A percentile compares a stretch with the other conserved stretches of the same genome.
Conservation (phyloP, 2,113 vertebrate species). For the Labeo rohita region DNA sequence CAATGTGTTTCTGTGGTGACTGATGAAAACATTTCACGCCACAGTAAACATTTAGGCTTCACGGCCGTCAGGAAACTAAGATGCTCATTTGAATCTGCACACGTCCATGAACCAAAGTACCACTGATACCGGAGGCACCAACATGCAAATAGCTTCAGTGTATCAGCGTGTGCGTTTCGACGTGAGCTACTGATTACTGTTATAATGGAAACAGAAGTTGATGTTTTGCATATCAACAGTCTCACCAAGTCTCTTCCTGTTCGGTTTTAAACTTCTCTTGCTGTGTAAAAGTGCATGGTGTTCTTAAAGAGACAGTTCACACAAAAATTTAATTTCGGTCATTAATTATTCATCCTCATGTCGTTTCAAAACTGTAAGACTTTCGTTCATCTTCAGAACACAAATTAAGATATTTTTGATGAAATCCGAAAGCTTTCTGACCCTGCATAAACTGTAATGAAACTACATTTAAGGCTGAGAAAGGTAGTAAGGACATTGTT, state of each 20-base stretch:
- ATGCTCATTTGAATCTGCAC: conserved; percentile 41
- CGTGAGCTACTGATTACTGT: conserved; percentile 17
- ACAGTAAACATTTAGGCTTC: not conserved
- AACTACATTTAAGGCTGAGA: too few relatives aligned
- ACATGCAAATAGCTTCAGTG: conserved; percentile 7
- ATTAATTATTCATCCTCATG: too few relatives aligned
- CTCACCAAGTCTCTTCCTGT: conserved; percentile 42
- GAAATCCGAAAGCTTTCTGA: too few relatives aligned
- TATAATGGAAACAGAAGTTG: conserved; percentile 33
- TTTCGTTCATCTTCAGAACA: too few relatives aligned
- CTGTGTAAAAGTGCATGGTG: not conserved
- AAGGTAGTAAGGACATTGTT: too few relatives aligned
- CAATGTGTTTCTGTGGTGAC: not conserved
- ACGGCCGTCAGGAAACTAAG: not conserved
- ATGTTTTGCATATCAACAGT: conserved; percentile 47
- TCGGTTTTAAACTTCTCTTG: conserved; percentile 20
- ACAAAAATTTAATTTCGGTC: too few relatives aligned
- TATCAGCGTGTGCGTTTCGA: not conserved
- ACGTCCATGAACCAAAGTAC: conserved; percentile 1
- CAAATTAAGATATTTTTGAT: too few relatives aligned
- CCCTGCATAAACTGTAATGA: too few relatives aligned
- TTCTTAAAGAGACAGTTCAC: not conserved
- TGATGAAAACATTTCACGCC: not conserved
- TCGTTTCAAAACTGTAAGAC: too few relatives aligned
- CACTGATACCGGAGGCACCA: not conserved